Percentiles rank a stretch among this genome's conserved stretches.
Conservation (phyloP, 2,888 invertebrate species). For the Tenthredo scrophulariae region DNA sequence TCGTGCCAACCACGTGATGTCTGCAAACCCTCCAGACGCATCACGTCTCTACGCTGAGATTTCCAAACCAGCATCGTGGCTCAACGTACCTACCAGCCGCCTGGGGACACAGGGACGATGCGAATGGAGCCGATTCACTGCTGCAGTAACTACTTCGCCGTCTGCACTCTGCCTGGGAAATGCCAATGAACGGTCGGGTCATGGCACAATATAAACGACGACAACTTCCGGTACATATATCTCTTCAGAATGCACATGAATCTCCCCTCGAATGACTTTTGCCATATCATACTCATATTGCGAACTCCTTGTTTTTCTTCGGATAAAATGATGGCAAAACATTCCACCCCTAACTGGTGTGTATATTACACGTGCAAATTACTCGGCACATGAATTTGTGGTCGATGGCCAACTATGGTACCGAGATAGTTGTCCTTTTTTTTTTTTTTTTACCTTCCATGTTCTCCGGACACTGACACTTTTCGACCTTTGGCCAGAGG, state of each 20-base stretch:
- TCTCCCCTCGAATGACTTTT: background rate
- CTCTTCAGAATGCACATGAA: background rate
- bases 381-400: background rate
- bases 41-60: constrained; percentile 72
- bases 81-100: constrained; percentile 33
- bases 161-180: constrained; percentile 32
- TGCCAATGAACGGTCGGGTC: constrained; percentile 40
- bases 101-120: constrained; percentile 42
- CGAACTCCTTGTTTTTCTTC: background rate
- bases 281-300: background rate
- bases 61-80: constrained; percentile 66
- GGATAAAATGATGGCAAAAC: background rate
- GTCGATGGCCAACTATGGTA: background rate
- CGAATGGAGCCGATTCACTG: constrained; percentile 40
- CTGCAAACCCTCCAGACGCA: constrained; percentile 64
- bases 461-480: background rate
- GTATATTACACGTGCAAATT: background rate
- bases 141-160: constrained; percentile 41
- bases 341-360: background rate
- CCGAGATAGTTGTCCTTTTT: background rate
- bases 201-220: constrained; percentile 23
- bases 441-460: background rate
- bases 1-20: constrained; percentile 55
- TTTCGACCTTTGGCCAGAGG: background rate
- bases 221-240: constrained; percentile 8